These are phyloP conservation scores for Calameuta filiformis DNA, from an alignment of 2,888 invertebrate genomes.

Conservation along the genomic window DNA sequence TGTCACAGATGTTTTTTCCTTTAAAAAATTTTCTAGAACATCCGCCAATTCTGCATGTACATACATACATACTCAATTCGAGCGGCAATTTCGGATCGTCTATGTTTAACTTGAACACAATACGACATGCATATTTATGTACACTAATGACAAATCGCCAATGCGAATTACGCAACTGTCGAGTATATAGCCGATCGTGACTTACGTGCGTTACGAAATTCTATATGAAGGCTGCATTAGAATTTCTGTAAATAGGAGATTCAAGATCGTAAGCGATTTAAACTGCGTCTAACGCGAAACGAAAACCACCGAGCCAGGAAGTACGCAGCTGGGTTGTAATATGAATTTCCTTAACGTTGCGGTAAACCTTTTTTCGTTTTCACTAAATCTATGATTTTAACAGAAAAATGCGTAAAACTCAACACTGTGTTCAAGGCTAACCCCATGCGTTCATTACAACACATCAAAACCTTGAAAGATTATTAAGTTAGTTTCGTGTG, in stretches of 20 bases:
- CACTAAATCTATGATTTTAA: background rate
- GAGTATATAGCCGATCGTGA: slow-evolving; percentile 9
- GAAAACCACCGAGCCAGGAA: background rate
- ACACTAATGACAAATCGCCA: slow-evolving; percentile 21
- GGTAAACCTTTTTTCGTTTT: background rate
- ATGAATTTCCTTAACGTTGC: background rate
- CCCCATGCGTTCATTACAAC: background rate
- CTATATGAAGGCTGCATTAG: slow-evolving; percentile 19
- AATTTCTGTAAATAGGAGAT: slow-evolving; percentile 19
- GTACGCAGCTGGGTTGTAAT: background rate
- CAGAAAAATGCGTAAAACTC: background rate
- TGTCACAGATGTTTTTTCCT: background rate
- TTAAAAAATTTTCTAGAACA: background rate
- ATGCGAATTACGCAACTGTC: slow-evolving; percentile 11
- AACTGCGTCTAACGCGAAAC: slow-evolving; percentile 1
- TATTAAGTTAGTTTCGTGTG: slow-evolving; percentile 12
- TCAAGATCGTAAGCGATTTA: slow-evolving; percentile 1
- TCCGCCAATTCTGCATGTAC: background rate
- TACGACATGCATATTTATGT: slow-evolving; percentile 1
- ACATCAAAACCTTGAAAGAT: slow-evolving; percentile 13
- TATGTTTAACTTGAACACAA: background rate
- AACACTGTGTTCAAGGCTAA: background rate
- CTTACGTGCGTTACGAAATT: slow-evolving; percentile 24
- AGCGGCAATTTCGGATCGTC: background rate
- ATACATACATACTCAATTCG: background rate